Evolutionary conservation across 2,797 vertebrate genomes (phyloP).

Genomic region (Diplodus sargus): DNA sequence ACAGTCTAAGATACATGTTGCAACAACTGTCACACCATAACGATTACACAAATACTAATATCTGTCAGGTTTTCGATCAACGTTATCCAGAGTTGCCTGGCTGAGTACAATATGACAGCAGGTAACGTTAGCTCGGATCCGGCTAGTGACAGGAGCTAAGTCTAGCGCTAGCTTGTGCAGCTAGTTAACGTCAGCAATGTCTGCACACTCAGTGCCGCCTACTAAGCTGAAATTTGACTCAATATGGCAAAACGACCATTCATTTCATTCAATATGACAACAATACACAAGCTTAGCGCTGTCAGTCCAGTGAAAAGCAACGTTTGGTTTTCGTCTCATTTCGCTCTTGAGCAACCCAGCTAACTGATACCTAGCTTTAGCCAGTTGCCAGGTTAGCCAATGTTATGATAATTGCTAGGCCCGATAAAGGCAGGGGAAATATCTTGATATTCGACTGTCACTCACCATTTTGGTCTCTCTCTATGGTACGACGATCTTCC

Average conservation of each 20-base stretch:
- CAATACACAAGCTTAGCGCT: rapidly evolving
- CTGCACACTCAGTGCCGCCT: constrained; percentile 21
- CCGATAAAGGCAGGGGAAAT: constrained; percentile 53
- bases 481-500: constrained; percentile 43
- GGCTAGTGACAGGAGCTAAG: constrained; percentile 58
- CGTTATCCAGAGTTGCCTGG: not conserved
- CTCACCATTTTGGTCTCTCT: constrained; percentile 82
- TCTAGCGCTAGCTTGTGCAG: constrained; percentile 50
- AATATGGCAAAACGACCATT: not conserved
- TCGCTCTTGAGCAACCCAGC: constrained; percentile 34
- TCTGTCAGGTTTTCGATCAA: rapidly evolving
- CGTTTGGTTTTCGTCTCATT: not conserved
- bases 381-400: constrained; percentile 54
- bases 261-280: rapidly evolving
- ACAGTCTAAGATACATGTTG: not conserved
- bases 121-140: constrained; percentile 46
- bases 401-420: constrained; percentile 71
- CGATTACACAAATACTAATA: not conserved
- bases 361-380: constrained; percentile 43
- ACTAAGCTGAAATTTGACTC: not conserved
- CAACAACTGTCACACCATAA: rapidly evolving
- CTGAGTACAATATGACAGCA: constrained; percentile 48
- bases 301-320: not conserved
- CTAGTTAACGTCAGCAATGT: constrained; percentile 72
- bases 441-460: not conserved